Percentiles rank a stretch among this genome's conserved stretches.
Conservation (phyloP, 35 echinoderm and acorn worm genomes). For the Ophioderma brevispina region DNA sequence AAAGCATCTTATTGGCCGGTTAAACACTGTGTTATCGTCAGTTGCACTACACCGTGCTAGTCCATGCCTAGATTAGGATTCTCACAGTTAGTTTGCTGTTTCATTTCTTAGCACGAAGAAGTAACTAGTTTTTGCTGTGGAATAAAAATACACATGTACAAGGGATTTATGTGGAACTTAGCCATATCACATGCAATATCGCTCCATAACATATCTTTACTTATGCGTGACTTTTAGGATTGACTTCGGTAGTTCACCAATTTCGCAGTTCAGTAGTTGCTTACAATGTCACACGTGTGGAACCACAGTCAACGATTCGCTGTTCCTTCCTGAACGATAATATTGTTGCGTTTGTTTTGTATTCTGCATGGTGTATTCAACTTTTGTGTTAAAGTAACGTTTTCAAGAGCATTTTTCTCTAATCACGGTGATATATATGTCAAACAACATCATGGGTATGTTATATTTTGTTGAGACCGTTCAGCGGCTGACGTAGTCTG, state of each 20-base stretch:
- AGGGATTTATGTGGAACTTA: background rate
- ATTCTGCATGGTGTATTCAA: too few species aligned
- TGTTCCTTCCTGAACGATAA: background rate
- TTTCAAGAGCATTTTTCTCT: background rate
- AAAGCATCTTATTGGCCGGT: background rate
- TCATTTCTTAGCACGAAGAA: background rate
- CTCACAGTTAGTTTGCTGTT: background rate
- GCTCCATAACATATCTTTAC: background rate
- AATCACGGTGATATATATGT: background rate
- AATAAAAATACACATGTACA: background rate
- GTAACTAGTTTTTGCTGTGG: background rate
- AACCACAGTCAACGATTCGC: background rate
- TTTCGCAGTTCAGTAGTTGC: constrained; percentile 1
- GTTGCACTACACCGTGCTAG: too few species aligned
- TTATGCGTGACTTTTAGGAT: background rate
- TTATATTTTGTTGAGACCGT: background rate
- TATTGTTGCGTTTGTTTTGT: too few species aligned
- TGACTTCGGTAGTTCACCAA: background rate
- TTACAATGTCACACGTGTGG: background rate
- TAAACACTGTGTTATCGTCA: background rate
- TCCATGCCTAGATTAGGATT: background rate
- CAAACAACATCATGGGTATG: background rate
- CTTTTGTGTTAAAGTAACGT: background rate
- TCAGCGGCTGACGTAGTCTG: background rate
- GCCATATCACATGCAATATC: background rate